Percentiles rank a stretch among this genome's conserved stretches.
Evolutionary conservation across 2,113 vertebrate genomes (phyloP).

Genomic region (Numenius arquata): DNA sequence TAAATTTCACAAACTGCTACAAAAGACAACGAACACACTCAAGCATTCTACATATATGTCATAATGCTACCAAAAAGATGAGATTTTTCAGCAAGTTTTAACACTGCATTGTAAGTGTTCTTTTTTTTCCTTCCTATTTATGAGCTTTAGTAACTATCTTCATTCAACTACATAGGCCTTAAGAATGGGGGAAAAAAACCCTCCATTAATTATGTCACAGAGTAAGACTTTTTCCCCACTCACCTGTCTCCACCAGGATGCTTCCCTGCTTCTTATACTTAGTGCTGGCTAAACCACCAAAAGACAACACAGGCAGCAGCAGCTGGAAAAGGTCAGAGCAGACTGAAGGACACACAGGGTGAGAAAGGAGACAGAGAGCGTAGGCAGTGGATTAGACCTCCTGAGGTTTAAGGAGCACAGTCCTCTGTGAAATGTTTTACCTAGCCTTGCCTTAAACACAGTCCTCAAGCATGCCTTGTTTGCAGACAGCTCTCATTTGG

Average conservation of each 20-base stretch:
- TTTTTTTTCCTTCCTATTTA: neutral
- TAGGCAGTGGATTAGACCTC: neutral
- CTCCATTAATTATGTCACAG: neutral
- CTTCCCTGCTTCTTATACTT: neutral
- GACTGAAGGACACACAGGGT: neutral
- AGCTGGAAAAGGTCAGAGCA: neutral
- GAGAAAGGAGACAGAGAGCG: neutral
- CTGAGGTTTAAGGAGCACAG: neutral
- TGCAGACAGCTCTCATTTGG: neutral
- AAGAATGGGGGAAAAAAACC: neutral
- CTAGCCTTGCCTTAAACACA: neutral
- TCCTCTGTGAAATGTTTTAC: neutral
- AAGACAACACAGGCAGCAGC: neutral
- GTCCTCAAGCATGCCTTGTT: no score
- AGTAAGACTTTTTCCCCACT: neutral
- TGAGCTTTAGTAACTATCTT: neutral
- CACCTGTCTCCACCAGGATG: neutral
- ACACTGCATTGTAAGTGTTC: neutral
- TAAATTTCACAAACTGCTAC: neutral
- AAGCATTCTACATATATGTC: neutral
- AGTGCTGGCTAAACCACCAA: neutral
- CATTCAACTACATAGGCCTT: neutral
- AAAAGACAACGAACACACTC: neutral
- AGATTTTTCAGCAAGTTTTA: neutral
- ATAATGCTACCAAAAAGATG: neutral